phyloP scores from a whole-genome alignment of 2,888 invertebrate species.

The Macrosiphum euphorbiae region DNA sequence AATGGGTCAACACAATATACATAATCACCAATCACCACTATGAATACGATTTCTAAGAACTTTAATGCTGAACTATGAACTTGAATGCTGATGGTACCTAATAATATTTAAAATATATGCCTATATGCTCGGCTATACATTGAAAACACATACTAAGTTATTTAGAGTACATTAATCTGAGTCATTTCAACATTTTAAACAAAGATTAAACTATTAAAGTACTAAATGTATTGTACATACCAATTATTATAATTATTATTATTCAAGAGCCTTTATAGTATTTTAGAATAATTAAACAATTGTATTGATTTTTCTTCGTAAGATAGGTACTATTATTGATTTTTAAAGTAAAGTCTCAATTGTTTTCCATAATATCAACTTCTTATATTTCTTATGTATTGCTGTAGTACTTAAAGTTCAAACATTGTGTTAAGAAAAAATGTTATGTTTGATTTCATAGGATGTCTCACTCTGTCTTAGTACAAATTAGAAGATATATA shows the following conservation, averaged over 20 bases:
- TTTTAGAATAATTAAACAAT: not conserved
- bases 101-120: not conserved
- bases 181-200: not conserved
- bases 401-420: not conserved
- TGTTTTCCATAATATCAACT: not conserved
- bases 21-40: not conserved
- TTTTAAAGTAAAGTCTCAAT: not conserved
- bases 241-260: not conserved
- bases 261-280: too few relatives aligned
- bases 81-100: not conserved
- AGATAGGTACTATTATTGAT: not conserved
- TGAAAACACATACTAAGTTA: not conserved
- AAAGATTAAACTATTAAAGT: not conserved
- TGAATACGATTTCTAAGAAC: conserved; percentile 26
- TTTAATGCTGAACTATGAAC: not conserved
- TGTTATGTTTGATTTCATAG: not conserved
- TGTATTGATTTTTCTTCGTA: not conserved
- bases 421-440: not conserved
- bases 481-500: too few relatives aligned
- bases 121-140: not conserved
- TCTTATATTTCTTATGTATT: not conserved
- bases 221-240: not conserved
- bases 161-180: not conserved
- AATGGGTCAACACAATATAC: not conserved
- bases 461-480: not conserved